Conservation (phyloP, 1,140 invertebrate species). For the Trachelipus rathkii region DNA sequence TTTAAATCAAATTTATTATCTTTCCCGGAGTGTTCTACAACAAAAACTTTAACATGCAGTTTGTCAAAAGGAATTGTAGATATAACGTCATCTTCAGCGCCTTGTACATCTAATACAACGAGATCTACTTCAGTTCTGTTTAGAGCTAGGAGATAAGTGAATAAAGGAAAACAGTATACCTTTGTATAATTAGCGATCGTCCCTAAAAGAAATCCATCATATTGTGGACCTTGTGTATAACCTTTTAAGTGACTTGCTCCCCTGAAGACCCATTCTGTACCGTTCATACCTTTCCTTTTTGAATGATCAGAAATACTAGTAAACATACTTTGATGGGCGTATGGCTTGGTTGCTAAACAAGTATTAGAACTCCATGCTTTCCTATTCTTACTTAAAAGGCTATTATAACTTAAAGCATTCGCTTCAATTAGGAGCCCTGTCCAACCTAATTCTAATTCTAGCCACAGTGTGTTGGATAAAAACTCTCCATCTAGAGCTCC, state of each 20-base stretch:
- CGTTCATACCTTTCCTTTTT: too few relatives aligned
- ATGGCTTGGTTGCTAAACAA: constrained; percentile 30
- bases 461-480: constrained; percentile 49
- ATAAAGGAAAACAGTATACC: constrained; percentile 75
- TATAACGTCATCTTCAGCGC: constrained; percentile 55
- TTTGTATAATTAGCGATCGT: too few relatives aligned
- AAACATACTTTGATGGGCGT: not conserved
- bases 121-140: constrained; percentile 66
- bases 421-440: constrained; percentile 50
- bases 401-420: constrained; percentile 45
- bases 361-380: constrained; percentile 31
- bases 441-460: constrained; percentile 48
- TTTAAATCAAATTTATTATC: too few relatives aligned
- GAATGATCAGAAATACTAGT: too few relatives aligned
- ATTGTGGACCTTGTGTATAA: too few relatives aligned
- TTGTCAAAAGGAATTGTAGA: constrained; percentile 14
- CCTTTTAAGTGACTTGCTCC: too few relatives aligned
- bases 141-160: constrained; percentile 69
- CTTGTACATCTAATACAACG: constrained; percentile 63
- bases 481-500: constrained; percentile 50
- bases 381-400: constrained; percentile 39
- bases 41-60: too few relatives aligned
- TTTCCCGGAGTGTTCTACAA: too few relatives aligned
- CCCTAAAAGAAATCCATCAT: too few relatives aligned
- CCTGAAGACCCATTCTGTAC: too few relatives aligned